Percentiles rank a stretch among this genome's conserved stretches.
phyloP scores from a whole-genome alignment of 1,140 invertebrate genomes.

The Conus ventricosus region DNA sequence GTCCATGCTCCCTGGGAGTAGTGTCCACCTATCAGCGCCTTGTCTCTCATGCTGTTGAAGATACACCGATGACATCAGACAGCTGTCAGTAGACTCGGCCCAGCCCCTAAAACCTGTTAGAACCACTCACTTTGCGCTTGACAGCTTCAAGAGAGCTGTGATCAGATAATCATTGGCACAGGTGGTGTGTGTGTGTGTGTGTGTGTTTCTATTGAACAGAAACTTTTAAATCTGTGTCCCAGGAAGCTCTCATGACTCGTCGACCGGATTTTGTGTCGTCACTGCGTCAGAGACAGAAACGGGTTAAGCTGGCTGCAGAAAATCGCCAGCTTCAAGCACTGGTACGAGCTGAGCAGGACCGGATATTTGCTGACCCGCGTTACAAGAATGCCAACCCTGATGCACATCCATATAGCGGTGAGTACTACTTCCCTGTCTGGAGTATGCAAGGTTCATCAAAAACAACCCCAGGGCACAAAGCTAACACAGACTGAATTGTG shows the following conservation, averaged over 20 bases:
- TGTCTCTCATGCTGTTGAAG: too few species aligned
- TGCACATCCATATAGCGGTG: conserved; percentile 68
- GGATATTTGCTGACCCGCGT: conserved; percentile 40
- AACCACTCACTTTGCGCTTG: too few species aligned
- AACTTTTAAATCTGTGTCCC: not conserved
- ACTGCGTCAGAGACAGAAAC: conserved; percentile 64
- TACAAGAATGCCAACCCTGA: conserved; percentile 57
- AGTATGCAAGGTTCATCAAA: too few species aligned
- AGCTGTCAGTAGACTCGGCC: too few species aligned
- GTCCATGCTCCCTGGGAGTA: too few species aligned
- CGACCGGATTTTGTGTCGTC: conserved; percentile 63
- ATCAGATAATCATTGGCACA: too few species aligned
- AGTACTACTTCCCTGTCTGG: conserved; percentile 9
- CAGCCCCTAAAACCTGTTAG: too few species aligned
- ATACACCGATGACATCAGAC: too few species aligned
- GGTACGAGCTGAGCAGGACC: conserved; percentile 48
- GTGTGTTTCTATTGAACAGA: not conserved
- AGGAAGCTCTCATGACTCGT: conserved; percentile 66
- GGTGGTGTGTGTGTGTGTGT: not conserved
- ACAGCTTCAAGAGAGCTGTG: too few species aligned
- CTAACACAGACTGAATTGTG: too few species aligned
- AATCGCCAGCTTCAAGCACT: conserved; percentile 61
- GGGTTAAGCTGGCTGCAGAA: conserved; percentile 60
- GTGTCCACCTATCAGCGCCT: too few species aligned
- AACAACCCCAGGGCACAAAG: too few species aligned